Conservation (phyloP, 2,888 invertebrate genomes). For the Aphrophora alni region DNA sequence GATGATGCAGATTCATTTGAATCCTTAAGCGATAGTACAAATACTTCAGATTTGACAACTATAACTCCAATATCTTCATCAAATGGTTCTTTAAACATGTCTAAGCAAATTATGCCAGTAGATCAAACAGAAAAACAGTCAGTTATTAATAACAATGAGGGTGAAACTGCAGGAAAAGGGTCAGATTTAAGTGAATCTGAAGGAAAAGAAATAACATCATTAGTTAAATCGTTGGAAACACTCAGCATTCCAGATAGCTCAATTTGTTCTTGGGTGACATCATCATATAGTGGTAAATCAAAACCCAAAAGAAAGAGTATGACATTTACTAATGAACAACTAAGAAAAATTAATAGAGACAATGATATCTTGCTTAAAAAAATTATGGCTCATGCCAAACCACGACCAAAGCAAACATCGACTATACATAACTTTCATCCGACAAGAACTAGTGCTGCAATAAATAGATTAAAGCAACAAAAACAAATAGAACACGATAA, state of each 20-base stretch:
- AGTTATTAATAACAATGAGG: background rate
- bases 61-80: conserved; percentile 26
- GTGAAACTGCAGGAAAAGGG: background rate
- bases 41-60: conserved; percentile 32
- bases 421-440: conserved; percentile 26
- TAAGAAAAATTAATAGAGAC: conserved; percentile 45
- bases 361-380: conserved; percentile 46
- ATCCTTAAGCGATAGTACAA: conserved; percentile 18
- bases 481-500: conserved; percentile 47
- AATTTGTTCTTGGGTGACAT: background rate
- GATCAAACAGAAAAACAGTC: background rate
- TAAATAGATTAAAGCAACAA: conserved; percentile 45
- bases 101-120: background rate
- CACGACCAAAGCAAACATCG: conserved; percentile 11
- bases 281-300: background rate
- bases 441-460: conserved; percentile 45
- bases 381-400: conserved; percentile 41
- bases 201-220: background rate
- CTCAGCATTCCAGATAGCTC: background rate
- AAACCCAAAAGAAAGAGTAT: conserved; percentile 38
- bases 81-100: background rate
- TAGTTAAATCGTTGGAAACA: background rate
- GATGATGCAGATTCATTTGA: conserved; percentile 19
- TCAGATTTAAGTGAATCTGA: background rate
- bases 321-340: conserved; percentile 46